Evolutionary conservation across 2,888 invertebrate species (phyloP).

Genomic region (Nomada ruficornis): DNA sequence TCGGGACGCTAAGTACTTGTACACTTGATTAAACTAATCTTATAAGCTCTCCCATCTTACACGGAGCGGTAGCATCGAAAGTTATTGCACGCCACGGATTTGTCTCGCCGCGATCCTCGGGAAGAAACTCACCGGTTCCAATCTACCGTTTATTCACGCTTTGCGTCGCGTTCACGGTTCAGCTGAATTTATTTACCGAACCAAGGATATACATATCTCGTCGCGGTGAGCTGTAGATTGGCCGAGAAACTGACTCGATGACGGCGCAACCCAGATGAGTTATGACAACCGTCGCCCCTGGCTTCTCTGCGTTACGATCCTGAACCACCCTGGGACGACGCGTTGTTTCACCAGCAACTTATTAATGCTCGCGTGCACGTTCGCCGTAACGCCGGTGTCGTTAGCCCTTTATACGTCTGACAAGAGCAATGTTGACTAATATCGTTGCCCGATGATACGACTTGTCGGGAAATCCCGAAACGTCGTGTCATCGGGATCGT

Average conservation of each 20-base stretch:
- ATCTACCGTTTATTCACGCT: constrained; percentile 45
- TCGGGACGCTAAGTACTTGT: constrained; percentile 52
- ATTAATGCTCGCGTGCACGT: constrained; percentile 76
- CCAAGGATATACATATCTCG: constrained; percentile 21
- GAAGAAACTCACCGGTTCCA: neutral
- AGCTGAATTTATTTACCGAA: constrained; percentile 40
- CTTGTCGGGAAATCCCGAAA: neutral
- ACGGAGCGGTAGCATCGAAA: constrained; percentile 25
- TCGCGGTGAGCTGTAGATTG: constrained; percentile 13
- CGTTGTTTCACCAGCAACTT: constrained; percentile 60
- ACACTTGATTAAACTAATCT: constrained; percentile 62
- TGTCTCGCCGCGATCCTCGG: constrained; percentile 8
- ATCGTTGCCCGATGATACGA: constrained; percentile 63
- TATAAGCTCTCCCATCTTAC: constrained; percentile 48
- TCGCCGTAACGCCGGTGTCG: constrained; percentile 73
- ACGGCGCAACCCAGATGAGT: constrained; percentile 75
- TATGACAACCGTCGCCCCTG: constrained; percentile 73
- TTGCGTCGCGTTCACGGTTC: constrained; percentile 20
- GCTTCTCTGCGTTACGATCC: constrained; percentile 52
- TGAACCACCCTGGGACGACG: constrained; percentile 48
- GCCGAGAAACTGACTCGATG: constrained; percentile 60
- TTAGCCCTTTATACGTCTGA: constrained; percentile 77
- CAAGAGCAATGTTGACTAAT: constrained; percentile 75
- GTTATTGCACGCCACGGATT: constrained; percentile 34
- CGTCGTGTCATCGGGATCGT: constrained; percentile 3